A percentile compares a stretch with the other conserved stretches of the same genome.
Conservation (phyloP, 2,797 vertebrate species). For the Anabas testudineus region DNA sequence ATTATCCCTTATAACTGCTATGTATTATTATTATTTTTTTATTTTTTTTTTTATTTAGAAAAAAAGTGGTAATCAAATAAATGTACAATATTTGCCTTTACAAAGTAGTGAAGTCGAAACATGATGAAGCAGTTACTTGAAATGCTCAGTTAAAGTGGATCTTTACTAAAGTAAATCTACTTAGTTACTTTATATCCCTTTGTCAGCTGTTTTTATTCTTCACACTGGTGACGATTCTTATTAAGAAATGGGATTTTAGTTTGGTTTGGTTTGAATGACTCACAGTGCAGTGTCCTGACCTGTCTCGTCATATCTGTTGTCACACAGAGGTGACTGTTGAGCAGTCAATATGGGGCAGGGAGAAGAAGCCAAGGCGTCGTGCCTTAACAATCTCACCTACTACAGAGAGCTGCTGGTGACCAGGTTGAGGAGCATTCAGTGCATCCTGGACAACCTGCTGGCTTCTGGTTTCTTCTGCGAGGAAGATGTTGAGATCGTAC, state of each 20-base stretch:
- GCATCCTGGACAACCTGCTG: constrained; percentile 91
- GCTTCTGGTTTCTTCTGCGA: constrained; percentile 87
- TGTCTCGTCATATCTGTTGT: background rate
- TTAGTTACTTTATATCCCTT: too few relatives aligned
- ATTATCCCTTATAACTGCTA: too few relatives aligned
- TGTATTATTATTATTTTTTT: too few relatives aligned
- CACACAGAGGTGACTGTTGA: constrained; percentile 33
- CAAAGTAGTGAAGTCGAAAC: too few relatives aligned
- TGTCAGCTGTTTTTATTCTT: too few relatives aligned
- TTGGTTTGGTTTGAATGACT: background rate
- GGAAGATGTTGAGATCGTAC: constrained; percentile 92
- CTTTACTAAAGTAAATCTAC: too few relatives aligned
- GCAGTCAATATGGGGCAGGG: constrained; percentile 36
- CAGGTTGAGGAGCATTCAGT: constrained; percentile 87
- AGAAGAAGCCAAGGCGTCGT: constrained; percentile 17
- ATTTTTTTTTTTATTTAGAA: too few relatives aligned
- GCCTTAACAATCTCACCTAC: constrained; percentile 80
- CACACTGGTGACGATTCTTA: too few relatives aligned
- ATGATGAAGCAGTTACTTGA: too few relatives aligned
- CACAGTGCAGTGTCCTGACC: background rate
- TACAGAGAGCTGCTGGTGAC: constrained; percentile 90
- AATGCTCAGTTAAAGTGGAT: too few relatives aligned
- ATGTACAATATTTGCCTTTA: too few relatives aligned
- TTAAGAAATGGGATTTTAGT: background rate
- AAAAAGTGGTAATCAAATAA: too few relatives aligned